Conservation (phyloP, 2,113 vertebrate species). For the Myodes glareolus region DNA sequence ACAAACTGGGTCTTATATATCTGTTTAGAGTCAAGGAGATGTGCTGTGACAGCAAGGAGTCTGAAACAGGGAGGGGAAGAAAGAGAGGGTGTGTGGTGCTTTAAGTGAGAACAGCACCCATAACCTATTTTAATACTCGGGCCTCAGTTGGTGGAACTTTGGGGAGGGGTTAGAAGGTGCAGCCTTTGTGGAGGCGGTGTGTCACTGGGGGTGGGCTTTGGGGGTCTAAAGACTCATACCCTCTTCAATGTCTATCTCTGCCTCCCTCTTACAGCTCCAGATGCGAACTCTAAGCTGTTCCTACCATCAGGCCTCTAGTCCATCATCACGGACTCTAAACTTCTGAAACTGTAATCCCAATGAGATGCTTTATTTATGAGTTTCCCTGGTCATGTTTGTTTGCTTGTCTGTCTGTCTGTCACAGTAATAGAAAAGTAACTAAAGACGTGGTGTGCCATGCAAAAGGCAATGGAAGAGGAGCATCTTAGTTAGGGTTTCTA, state of each 20-base stretch:
- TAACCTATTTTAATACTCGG: background rate
- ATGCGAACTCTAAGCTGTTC: background rate
- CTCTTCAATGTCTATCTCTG: background rate
- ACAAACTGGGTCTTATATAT: background rate
- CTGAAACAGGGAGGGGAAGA: background rate
- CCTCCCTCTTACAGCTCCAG: background rate
- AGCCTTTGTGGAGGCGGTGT: background rate
- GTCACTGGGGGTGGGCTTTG: background rate
- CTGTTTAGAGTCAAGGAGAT: background rate
- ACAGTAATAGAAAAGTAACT: background rate
- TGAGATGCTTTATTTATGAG: background rate
- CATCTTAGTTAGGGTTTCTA: background rate
- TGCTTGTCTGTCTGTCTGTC: background rate
- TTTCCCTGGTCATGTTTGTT: background rate
- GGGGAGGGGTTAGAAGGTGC: background rate
- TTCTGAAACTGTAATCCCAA: background rate
- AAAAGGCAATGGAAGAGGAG: background rate
- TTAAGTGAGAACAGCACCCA: background rate
- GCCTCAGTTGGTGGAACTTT: background rate
- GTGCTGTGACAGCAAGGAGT: background rate
- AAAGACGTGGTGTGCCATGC: background rate
- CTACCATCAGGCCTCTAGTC: background rate
- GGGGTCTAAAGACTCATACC: background rate
- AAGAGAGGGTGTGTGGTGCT: accelerated
- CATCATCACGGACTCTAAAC: background rate